Evolutionary conservation across 2,113 vertebrate genomes (phyloP).

Genomic region (Sigmodon hispidus): DNA sequence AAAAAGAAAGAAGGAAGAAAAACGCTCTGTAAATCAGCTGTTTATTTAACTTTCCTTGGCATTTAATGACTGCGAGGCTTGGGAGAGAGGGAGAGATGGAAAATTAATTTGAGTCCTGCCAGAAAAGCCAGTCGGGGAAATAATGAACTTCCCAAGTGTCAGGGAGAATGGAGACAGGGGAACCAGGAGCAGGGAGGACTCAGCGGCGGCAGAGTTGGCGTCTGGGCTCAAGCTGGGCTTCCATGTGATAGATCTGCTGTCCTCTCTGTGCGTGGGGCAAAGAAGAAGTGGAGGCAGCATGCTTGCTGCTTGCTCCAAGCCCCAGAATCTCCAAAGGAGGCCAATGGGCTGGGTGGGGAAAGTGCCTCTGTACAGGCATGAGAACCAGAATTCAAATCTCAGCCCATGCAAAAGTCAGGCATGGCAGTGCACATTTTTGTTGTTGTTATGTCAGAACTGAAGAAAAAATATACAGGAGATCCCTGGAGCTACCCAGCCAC

Average conservation of each 20-base stretch:
- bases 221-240: background rate
- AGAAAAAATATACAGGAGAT: background rate
- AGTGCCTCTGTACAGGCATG: background rate
- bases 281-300: background rate
- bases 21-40: conserved; percentile 77
- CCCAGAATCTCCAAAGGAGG: background rate
- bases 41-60: conserved; percentile 80
- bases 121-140: conserved; percentile 71
- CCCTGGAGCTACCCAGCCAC: background rate
- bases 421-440: background rate
- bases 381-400: background rate
- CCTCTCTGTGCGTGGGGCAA: background rate
- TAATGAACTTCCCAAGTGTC: conserved; percentile 75
- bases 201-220: no score
- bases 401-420: background rate
- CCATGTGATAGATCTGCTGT: background rate
- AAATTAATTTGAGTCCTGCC: conserved; percentile 77
- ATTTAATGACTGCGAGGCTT: conserved; percentile 77
- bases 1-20: conserved; percentile 64
- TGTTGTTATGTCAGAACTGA: background rate
- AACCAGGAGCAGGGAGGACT: no score
- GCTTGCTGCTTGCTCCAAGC: background rate
- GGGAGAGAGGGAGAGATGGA: conserved; percentile 64
- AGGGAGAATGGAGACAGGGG: background rate
- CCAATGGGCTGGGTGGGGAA: background rate